Evolutionary conservation across 2,797 vertebrate species (phyloP).

Genomic region (Darevskia mixta): DNA sequence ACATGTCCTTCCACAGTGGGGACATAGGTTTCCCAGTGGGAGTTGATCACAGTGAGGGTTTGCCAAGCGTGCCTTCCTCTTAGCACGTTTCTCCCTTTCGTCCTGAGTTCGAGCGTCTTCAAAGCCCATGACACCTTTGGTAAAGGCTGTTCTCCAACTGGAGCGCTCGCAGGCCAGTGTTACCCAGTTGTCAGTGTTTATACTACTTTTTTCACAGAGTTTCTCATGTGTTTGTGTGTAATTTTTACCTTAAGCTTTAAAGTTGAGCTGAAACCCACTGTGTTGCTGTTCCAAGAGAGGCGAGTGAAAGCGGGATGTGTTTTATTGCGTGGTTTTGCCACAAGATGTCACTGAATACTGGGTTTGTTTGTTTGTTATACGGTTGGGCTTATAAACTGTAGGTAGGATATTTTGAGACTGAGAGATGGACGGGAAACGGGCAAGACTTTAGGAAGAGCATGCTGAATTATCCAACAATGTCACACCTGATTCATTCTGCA

Average conservation of each 20-base stretch:
- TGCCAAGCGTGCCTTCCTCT: too few relatives aligned
- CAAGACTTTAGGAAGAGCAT: not conserved
- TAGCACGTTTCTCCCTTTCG: too few relatives aligned
- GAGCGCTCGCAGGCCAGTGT: too few relatives aligned
- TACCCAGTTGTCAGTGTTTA: too few relatives aligned
- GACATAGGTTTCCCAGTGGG: too few relatives aligned
- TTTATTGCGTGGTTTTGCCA: not conserved
- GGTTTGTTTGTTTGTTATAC: too few relatives aligned
- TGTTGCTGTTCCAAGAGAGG: not conserved
- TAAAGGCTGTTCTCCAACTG: too few relatives aligned
- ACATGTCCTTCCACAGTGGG: too few relatives aligned
- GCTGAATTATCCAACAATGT: not conserved
- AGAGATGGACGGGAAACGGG: not conserved
- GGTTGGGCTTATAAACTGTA: not conserved
- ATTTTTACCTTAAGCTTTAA: not conserved
- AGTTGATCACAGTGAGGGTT: too few relatives aligned
- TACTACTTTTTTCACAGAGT: not conserved
- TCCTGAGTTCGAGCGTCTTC: too few relatives aligned
- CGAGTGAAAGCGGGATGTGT: not conserved
- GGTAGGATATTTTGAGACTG: not conserved
- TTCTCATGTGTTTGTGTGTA: not conserved
- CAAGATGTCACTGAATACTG: constrained; percentile 27
- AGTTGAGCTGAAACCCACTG: not conserved
- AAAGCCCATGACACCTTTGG: too few relatives aligned
- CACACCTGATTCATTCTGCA: not conserved